phyloP scores from a whole-genome alignment of 2,113 vertebrate genomes.

The Pimephales promelas region DNA sequence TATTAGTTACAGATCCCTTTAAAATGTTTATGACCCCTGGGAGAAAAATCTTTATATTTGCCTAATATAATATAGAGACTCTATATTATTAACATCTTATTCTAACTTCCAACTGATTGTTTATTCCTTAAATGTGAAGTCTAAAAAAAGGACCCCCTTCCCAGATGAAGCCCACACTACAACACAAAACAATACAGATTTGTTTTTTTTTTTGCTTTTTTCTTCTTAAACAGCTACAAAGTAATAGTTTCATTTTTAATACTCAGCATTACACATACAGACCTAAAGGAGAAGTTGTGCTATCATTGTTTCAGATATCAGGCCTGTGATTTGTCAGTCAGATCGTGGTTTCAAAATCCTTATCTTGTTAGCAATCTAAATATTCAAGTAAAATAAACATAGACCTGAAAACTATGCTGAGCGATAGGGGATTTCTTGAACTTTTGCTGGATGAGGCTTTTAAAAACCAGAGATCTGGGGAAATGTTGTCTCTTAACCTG shows the following conservation, averaged over 20 bases:
- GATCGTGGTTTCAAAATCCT: neutral
- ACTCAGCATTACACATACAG: constrained; percentile 67
- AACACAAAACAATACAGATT: constrained; percentile 72
- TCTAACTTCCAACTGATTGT: constrained; percentile 60
- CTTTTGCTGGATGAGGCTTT: constrained; percentile 27
- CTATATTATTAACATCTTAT: constrained; percentile 45
- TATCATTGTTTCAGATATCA: constrained; percentile 66
- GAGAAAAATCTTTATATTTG: constrained; percentile 25
- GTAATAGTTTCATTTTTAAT: constrained; percentile 60
- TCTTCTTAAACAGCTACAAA: constrained; percentile 59
- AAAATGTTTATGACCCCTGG: constrained; percentile 57
- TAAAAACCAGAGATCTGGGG: constrained; percentile 55
- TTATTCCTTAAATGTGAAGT: constrained; percentile 61
- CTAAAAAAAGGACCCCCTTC: constrained; percentile 74
- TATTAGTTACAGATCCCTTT: constrained; percentile 61
- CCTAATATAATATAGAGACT: constrained; percentile 47
- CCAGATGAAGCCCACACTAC: constrained; percentile 74
- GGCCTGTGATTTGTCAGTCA: constrained; percentile 36
- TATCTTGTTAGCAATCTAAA: neutral
- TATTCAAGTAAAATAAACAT: constrained; percentile 51
- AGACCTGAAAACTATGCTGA: constrained; percentile 51
- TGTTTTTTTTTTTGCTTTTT: constrained; percentile 38
- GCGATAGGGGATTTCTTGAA: neutral
- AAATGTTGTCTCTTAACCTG: constrained; percentile 65
- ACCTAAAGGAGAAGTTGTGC: constrained; percentile 73